Conservation (phyloP, 2,113 vertebrate genomes). For the Bufo bufo region DNA sequence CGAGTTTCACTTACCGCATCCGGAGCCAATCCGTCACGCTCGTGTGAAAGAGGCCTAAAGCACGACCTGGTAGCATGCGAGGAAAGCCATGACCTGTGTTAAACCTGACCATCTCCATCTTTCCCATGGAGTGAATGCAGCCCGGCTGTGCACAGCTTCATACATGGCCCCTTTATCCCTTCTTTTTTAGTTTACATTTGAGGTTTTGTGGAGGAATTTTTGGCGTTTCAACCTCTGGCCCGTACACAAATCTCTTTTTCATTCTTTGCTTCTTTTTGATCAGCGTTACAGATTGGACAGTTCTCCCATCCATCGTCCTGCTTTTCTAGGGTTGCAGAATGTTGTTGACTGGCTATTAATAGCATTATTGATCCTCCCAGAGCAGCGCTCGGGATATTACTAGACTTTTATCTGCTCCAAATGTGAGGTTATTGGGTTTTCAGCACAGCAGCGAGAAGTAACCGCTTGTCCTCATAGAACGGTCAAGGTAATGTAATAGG, state of each 20-base stretch:
- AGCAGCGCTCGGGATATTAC: background rate
- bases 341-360: slow-evolving; percentile 36
- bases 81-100: background rate
- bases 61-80: too few relatives aligned
- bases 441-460: slow-evolving; percentile 8
- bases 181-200: slow-evolving; percentile 30
- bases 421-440: slow-evolving; percentile 36
- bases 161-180: background rate
- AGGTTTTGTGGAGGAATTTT: slow-evolving; percentile 39
- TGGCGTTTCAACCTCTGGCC: background rate
- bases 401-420: slow-evolving; percentile 10
- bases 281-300: background rate
- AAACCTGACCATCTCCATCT: background rate
- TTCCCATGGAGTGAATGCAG: background rate
- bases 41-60: too few relatives aligned
- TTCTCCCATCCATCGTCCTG: background rate
- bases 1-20: too few relatives aligned
- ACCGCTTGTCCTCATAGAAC: slow-evolving; percentile 38
- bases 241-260: slow-evolving; percentile 27
- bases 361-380: slow-evolving; percentile 16
- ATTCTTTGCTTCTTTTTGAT: slow-evolving; percentile 33
- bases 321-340: slow-evolving; percentile 31
- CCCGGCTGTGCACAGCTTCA: background rate
- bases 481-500: slow-evolving; percentile 30
- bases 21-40: too few relatives aligned